phyloP scores from a whole-genome alignment of 2,797 vertebrate genomes.

The Acanthiza pusilla region DNA sequence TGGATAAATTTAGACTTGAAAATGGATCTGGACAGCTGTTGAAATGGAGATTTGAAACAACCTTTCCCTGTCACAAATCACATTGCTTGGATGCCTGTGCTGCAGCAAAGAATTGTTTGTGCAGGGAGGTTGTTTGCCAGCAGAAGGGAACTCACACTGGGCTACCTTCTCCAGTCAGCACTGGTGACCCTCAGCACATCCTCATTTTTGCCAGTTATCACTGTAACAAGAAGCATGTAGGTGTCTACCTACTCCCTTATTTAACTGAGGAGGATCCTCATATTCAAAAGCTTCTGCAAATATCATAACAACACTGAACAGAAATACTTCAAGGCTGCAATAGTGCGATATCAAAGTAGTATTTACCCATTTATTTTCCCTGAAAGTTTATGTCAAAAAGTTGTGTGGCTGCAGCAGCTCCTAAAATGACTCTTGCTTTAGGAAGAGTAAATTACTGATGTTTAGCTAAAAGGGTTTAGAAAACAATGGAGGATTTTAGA shows the following conservation, averaged over 20 bases:
- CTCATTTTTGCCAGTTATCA: background rate
- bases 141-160: background rate
- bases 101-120: background rate
- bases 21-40: background rate
- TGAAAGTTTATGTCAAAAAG: background rate
- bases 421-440: background rate
- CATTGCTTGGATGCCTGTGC: background rate
- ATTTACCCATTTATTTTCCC: background rate
- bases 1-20: background rate
- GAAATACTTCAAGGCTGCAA: background rate
- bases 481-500: background rate
- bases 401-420: background rate
- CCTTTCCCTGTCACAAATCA: background rate
- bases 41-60: background rate
- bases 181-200: background rate
- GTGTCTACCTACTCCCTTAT: background rate
- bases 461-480: background rate
- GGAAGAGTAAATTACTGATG: background rate
- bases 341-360: rapidly evolving
- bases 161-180: background rate
- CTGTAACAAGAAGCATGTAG: background rate
- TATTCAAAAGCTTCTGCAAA: background rate
- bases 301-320: background rate
- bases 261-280: rapidly evolving
- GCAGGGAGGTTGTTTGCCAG: background rate